Percentiles rank a stretch among this genome's conserved stretches.
phyloP scores from a whole-genome alignment of 2,888 invertebrate species.

The Melieria omissa region DNA sequence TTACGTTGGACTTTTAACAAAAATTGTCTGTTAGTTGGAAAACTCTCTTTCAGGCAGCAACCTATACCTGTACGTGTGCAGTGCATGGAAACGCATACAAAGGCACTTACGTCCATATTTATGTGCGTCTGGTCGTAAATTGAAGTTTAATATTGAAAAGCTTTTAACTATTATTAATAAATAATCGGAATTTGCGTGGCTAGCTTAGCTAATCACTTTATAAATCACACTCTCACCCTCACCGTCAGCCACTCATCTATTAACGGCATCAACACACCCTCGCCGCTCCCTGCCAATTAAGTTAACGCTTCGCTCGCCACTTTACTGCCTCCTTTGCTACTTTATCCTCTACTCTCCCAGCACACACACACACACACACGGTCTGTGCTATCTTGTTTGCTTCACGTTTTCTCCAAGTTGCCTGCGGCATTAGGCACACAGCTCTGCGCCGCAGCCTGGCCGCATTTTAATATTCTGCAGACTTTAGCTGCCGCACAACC shows the following conservation, averaged over 20 bases:
- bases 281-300: slow-evolving; percentile 16
- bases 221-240: neutral
- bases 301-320: slow-evolving; percentile 7
- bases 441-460: too few relatives aligned
- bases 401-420: too few relatives aligned
- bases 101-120: neutral
- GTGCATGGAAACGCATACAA: neutral
- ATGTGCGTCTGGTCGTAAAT: neutral
- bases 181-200: neutral
- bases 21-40: too few relatives aligned
- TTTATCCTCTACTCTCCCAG: neutral
- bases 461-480: too few relatives aligned
- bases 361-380: neutral
- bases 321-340: neutral
- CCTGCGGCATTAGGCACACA: too few relatives aligned
- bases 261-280: too few relatives aligned
- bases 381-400: too few relatives aligned
- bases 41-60: too few relatives aligned
- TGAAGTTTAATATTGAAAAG: neutral
- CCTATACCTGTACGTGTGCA: too few relatives aligned
- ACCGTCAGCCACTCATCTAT: neutral
- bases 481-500: neutral
- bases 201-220: neutral
- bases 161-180: neutral
- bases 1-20: too few relatives aligned